A percentile compares a stretch with the other conserved stretches of the same genome.
Evolutionary conservation across 2,888 invertebrate species (phyloP).

Genomic region (Drosophila formosana): DNA sequence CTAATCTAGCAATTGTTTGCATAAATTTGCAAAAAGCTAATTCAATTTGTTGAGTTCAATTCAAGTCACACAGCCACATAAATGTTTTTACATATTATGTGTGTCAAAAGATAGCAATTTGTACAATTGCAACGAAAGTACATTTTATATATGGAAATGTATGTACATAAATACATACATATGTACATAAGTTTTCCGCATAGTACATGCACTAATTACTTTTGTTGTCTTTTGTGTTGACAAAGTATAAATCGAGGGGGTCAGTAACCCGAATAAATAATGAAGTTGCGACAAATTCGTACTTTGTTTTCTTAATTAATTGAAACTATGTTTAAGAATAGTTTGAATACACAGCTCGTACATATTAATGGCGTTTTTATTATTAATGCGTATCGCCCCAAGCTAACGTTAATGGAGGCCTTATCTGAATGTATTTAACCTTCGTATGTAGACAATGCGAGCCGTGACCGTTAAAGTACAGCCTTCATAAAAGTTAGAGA

Average conservation of each 20-base stretch:
- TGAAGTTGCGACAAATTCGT: neutral
- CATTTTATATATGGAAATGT: neutral
- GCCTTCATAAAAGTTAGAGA: conserved; percentile 26
- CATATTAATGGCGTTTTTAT: conserved; percentile 11
- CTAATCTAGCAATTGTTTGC: conserved; percentile 38
- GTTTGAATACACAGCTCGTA: neutral
- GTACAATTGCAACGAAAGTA: neutral
- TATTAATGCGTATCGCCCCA: conserved; percentile 25
- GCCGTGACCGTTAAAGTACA: conserved; percentile 52
- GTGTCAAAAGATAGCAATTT: no score
- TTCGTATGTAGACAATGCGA: conserved; percentile 41
- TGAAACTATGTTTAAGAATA: conserved; percentile 8
- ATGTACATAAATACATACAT: neutral
- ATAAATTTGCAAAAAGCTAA: conserved; percentile 27
- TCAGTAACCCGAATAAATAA: conserved; percentile 12
- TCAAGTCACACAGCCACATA: neutral
- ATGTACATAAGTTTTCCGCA: neutral
- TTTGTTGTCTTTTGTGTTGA: neutral
- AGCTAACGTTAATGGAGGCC: conserved; percentile 26
- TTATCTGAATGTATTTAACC: conserved; percentile 44
- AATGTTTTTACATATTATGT: neutral
- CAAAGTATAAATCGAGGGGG: neutral
- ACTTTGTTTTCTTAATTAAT: neutral
- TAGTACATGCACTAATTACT: neutral
- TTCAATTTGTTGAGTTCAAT: conserved; percentile 20